Evolutionary conservation across 2,797 vertebrate species (phyloP), one percentile per base, ranked within the genome.

Genomic region (Lateolabrax maculatus): DNA sequence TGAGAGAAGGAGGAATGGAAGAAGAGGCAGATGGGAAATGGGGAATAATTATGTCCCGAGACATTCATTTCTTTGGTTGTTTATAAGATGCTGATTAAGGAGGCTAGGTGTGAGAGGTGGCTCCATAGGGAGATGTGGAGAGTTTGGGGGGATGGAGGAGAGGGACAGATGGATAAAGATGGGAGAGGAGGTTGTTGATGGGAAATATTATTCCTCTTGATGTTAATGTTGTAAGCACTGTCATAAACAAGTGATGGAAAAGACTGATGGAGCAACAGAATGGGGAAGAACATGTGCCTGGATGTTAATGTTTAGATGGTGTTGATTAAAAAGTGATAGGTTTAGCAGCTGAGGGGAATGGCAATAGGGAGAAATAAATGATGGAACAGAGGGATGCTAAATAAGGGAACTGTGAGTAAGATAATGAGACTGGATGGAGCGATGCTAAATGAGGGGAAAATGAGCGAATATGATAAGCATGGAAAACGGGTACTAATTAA

Each of bases 391-490:
- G 49, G 67, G 69, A 66, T 15, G 58, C 55, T 82, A 75, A 84
- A 89, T 71, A 63, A 79, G 81, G 64, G 80, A 64, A 61, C 67
- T 49, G 62, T 77, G 75, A 69, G 63, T 25, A 49, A 69, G 57
- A 85, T 89, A 72, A 89, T 87, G 81, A 81, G 83, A 66, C 69
- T 79, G 69, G 81, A 81, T 89, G 63, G 81, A 84, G 57, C 27
- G 60, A 87, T 84, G 77, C 79, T 84, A 84, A 85, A 83, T 75
- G 71, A 63, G 65, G 10, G n/a, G 68, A 62, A 75, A 83, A 79
- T 71, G 53, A 84, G 69, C 7, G 61, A 77, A 65, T 57, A 49
- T 1, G 80, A 85, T 75, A 75, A 82, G 69, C 53, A 66, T 6
- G 31, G 63, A 80, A 86, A 84, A 84, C 4, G 51, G 37, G 70